Percentiles rank a stretch among this genome's conserved stretches.
Evolutionary conservation across 2,113 vertebrate species (phyloP).

Genomic region (Ochotona princeps): DNA sequence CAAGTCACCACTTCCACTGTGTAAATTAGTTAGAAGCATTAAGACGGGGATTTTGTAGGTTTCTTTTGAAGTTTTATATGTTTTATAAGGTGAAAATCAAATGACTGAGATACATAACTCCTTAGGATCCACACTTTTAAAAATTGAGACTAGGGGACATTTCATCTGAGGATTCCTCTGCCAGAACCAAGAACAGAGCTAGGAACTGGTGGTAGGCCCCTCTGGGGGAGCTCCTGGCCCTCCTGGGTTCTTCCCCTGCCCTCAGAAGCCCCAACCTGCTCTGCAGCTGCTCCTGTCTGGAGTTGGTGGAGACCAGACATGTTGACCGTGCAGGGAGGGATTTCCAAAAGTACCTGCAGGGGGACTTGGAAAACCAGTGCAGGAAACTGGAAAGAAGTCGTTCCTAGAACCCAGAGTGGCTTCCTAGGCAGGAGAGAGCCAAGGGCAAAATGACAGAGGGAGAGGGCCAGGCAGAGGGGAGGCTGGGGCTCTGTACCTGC

Average conservation of each 20-base stretch:
- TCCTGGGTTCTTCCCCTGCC: neutral
- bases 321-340: neutral
- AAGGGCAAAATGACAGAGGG: neutral
- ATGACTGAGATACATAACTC: neutral
- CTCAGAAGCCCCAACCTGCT: neutral
- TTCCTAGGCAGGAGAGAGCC: neutral
- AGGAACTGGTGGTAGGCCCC: neutral
- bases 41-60: neutral
- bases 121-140: neutral
- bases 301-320: neutral
- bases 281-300: neutral
- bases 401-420: conserved; percentile 27
- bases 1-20: neutral
- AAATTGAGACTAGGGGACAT: neutral
- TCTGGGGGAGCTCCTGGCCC: neutral
- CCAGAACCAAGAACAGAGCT: neutral
- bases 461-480: no score
- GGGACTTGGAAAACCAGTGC: conserved; percentile 21
- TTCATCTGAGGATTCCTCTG: neutral
- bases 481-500: neutral
- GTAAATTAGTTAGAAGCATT: neutral
- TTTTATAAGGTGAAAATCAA: neutral
- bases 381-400: conserved; percentile 39
- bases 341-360: conserved; percentile 24
- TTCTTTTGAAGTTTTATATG: neutral